phyloP scores from a whole-genome alignment of 1,140 invertebrate species.

The Capitella teleta region DNA sequence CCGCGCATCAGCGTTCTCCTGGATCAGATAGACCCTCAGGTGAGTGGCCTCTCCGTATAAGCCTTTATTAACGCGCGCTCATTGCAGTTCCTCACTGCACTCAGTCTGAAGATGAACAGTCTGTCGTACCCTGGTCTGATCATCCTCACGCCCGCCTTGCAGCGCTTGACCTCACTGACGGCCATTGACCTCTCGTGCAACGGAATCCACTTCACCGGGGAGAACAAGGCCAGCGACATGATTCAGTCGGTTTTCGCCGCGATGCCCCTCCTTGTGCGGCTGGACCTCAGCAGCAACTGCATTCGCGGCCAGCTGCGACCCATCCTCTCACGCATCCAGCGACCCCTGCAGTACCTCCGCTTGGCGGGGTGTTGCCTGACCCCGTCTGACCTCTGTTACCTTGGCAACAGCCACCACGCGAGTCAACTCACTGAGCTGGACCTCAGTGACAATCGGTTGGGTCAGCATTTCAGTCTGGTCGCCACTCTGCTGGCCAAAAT shows the following conservation, averaged over 20 bases:
- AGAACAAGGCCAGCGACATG: slow-evolving; percentile 13
- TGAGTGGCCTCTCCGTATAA: neutral
- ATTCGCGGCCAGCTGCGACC: slow-evolving; percentile 18
- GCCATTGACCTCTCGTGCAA: slow-evolving; percentile 31
- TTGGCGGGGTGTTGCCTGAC: slow-evolving; percentile 22
- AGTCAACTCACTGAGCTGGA: slow-evolving; percentile 20
- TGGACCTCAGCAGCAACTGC: slow-evolving; percentile 30
- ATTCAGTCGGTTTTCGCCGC: slow-evolving; percentile 13
- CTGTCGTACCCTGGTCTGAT: slow-evolving; percentile 20
- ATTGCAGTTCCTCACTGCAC: slow-evolving; percentile 23
- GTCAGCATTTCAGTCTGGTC: slow-evolving; percentile 8
- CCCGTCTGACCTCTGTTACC: slow-evolving; percentile 18
- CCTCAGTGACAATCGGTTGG: slow-evolving; percentile 25
- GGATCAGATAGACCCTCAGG: slow-evolving; percentile 24
- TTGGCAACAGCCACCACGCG: slow-evolving; percentile 17
- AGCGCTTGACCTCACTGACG: slow-evolving; percentile 18
- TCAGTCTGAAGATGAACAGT: slow-evolving; percentile 27
- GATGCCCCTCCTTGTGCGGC: slow-evolving; percentile 18
- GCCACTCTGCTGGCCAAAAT: slow-evolving; percentile 12
- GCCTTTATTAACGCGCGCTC: slow-evolving; percentile 1
- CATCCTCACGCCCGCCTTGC: slow-evolving; percentile 17
- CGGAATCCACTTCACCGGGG: slow-evolving; percentile 19
- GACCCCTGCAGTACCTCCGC: slow-evolving; percentile 21
- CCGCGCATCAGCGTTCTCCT: slow-evolving; percentile 23
- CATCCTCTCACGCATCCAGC: slow-evolving; percentile 15